Evolutionary conservation across 2,113 vertebrate species (phyloP).

Genomic region (Columba livia): DNA sequence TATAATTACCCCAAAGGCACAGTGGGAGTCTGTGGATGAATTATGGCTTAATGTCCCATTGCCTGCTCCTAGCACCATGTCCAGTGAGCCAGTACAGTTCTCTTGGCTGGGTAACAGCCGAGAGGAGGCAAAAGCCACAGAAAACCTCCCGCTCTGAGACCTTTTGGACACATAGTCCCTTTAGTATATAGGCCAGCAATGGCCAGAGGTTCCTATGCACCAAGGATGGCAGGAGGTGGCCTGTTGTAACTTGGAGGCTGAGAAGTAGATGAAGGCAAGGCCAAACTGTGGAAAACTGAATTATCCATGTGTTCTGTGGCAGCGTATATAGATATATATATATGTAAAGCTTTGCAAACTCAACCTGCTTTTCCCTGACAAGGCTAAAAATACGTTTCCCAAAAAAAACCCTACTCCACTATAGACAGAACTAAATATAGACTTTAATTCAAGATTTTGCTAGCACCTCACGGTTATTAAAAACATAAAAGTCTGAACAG

Average conservation of each 20-base stretch:
- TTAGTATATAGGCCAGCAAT: background rate
- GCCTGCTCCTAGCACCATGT: background rate
- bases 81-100: background rate
- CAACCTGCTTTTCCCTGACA: background rate
- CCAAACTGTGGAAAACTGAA: background rate
- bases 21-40: background rate
- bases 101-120: background rate
- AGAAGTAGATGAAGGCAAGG: background rate
- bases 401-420: background rate
- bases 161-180: background rate
- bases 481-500: conserved; percentile 11
- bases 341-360: background rate
- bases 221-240: background rate
- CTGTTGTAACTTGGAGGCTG: background rate
- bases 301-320: background rate
- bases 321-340: background rate
- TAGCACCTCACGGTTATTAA: conserved; percentile 22
- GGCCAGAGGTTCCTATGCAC: background rate
- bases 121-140: background rate
- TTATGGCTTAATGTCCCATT: background rate
- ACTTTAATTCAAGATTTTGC: conserved; percentile 37
- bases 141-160: background rate
- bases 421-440: background rate
- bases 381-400: background rate
- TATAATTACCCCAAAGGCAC: background rate